Conservation (phyloP, 2,113 vertebrate genomes). For the Notechis scutatus region DNA sequence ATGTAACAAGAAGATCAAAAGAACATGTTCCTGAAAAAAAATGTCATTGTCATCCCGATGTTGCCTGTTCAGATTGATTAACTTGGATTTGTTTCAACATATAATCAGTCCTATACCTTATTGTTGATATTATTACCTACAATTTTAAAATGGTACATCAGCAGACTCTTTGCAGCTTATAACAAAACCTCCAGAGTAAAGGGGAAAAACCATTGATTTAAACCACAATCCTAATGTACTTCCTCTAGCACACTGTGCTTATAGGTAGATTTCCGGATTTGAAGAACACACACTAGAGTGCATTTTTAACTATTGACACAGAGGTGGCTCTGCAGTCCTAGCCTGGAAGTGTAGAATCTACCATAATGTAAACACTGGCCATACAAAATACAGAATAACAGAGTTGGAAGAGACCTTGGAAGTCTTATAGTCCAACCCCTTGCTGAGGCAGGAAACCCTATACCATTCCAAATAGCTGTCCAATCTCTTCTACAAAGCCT, state of each 20-base stretch:
- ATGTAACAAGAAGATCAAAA: conserved; percentile 43
- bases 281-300: too few species aligned
- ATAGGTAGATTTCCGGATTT: neutral
- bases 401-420: neutral
- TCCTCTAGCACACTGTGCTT: neutral
- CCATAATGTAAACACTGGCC: neutral
- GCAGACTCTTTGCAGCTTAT: neutral
- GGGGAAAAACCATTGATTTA: neutral
- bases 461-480: neutral
- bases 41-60: neutral
- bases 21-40: neutral
- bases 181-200: neutral
- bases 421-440: neutral
- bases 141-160: neutral
- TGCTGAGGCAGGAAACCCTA: neutral
- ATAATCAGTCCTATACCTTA: neutral
- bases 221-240: neutral
- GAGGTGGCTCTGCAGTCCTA: neutral
- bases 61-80: neutral
- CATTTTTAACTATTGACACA: neutral
- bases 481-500: neutral
- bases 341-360: neutral
- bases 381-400: neutral
- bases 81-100: neutral
- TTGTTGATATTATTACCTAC: neutral